Evolutionary conservation across 2,113 vertebrate species (phyloP).

Genomic region (Rhombomys opimus): DNA sequence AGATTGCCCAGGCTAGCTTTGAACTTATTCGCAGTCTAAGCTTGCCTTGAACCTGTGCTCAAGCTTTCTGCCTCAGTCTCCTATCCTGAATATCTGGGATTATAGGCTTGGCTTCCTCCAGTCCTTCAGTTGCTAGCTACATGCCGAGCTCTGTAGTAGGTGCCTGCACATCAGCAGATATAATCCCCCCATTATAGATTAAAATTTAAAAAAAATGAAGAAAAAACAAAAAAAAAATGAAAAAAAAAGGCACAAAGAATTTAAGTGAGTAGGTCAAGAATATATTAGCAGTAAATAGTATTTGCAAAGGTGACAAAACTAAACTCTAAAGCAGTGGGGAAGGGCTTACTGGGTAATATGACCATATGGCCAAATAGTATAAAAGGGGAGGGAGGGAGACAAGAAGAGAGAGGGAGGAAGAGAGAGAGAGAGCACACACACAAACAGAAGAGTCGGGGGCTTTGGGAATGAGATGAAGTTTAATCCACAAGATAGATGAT

Average conservation of each 20-base stretch:
- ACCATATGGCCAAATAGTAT: not conserved
- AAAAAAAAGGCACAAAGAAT: not conserved
- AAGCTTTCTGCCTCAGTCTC: not conserved
- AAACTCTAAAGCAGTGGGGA: not conserved
- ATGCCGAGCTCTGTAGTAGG: not conserved
- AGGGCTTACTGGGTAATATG: not conserved
- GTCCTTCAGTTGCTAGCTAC: not conserved
- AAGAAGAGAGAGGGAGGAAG: not conserved
- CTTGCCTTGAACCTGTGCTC: not conserved
- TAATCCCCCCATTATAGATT: not conserved
- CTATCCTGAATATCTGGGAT: not conserved
- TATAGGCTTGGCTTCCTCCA: not conserved
- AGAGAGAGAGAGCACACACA: too few species aligned
- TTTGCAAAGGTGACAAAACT: not conserved
- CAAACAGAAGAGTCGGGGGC: not conserved
- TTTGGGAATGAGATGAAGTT: slow-evolving; percentile 28
- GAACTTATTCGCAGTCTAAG: not conserved
- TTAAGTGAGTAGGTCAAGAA: not conserved
- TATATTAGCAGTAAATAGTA: not conserved
- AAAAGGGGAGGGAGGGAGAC: not conserved
- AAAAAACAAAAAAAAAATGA: not conserved
- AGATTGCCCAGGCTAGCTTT: not conserved
- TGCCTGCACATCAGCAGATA: not conserved
- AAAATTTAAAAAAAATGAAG: too few species aligned
- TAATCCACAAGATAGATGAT: not conserved